Evolutionary conservation across 2,888 invertebrate genomes (phyloP), one percentile per base, ranked within the genome.

Genomic region (Hermaeophaga mercurialis): DNA sequence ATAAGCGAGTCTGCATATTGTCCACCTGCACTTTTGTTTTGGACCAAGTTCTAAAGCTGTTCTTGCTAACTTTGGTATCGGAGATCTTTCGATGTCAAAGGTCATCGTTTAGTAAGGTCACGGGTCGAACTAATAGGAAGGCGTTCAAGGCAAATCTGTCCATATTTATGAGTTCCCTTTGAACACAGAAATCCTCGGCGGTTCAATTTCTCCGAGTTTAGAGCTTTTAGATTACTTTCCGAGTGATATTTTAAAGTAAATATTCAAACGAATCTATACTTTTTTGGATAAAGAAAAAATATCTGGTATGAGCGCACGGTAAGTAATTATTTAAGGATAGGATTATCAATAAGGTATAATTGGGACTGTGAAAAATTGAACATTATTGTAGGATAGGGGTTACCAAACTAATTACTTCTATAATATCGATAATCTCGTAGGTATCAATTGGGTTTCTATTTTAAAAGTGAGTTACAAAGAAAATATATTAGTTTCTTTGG

Each of bases 91-190:
- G 38, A 54, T 54, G 58, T 54, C 49, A 44, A 26, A 45, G 54
- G 54, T 58, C 58, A 54, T 45, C 43, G 54, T 54, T 58, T 49
- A 58, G 54, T 48, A 44, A 53, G 58, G 54, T 58, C 49, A 31
- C 17, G 26, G 49, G 54, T 58, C 58, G 49, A 33, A 39, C 58
- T 54, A 54, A 54, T 54, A 54, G 54, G 54, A 58, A 58, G 54
- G 54, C 54, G 54, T 58, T 49, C 44, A 26, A 58, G 58, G 54
- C 45, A 58, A 54, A 58, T 58, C 58, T 58, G 54, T 48, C 31
- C 54, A 26, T 58, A 58, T 58, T 58, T 58, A 58, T 54, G 58
- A 58, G 58, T 33, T 53, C 39, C 34, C 54, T 58, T 58, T 58
- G 54, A 54, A 53, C 53, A 12, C 18, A 38, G 41, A 19, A 48